These are phyloP conservation scores for Zaprionus kolodkinae DNA, from an alignment of 1,140 invertebrate species.

Conservation along the genomic window DNA sequence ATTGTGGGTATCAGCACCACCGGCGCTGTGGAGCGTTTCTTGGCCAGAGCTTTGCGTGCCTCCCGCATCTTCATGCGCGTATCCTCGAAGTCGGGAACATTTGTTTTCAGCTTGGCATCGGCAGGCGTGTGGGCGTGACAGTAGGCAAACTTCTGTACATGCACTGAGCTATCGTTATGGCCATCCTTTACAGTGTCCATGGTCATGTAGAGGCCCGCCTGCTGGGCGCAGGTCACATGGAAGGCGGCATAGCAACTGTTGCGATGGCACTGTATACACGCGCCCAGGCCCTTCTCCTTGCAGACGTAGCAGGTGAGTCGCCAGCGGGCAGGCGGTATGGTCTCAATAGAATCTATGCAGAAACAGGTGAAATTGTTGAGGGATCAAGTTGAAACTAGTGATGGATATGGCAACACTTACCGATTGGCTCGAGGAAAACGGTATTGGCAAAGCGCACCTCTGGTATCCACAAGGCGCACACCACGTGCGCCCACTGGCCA, in stretches of 20 bases:
- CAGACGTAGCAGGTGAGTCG: conserved; percentile 98
- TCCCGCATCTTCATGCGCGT: conserved; percentile 89
- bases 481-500: conserved; percentile 98
- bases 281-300: conserved; percentile 96
- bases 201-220: conserved; percentile 97
- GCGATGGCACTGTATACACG: conserved; percentile 99
- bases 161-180: conserved; percentile 88
- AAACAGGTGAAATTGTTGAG: not conserved
- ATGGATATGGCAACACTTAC: conserved; percentile 62
- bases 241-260: conserved; percentile 98
- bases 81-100: conserved; percentile 77
- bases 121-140: conserved; percentile 97
- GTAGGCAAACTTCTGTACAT: conserved; percentile 97
- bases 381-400: not conserved
- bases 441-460: conserved; percentile 99
- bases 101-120: conserved; percentile 86
- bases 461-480: conserved; percentile 99
- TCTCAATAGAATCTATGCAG: conserved; percentile 93
- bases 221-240: conserved; percentile 99
- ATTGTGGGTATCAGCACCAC: conserved; percentile 97
- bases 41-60: conserved; percentile 89
- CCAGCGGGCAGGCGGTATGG: conserved; percentile 97
- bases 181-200: conserved; percentile 96
- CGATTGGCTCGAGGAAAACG: conserved; percentile 97
- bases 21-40: conserved; percentile 95